Percentiles rank a stretch among this genome's conserved stretches.
These are phyloP conservation scores for Acronicta psi DNA, from an alignment of 2,888 invertebrate genomes.

Conservation along the genomic window DNA sequence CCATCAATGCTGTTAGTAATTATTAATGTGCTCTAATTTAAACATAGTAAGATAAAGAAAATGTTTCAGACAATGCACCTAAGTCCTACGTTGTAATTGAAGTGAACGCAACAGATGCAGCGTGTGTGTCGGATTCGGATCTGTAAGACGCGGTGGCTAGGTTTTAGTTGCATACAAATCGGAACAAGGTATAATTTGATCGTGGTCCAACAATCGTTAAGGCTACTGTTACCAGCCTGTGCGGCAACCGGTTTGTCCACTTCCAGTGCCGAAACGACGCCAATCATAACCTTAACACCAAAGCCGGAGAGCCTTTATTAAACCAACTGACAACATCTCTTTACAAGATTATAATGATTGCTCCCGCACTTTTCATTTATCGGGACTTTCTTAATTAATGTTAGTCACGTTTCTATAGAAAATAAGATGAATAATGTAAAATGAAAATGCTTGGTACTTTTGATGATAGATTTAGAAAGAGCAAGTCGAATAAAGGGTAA, in stretches of 20 bases:
- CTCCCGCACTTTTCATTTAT: conserved; percentile 36
- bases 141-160: conserved; percentile 33
- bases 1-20: conserved; percentile 3
- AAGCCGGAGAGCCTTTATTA: conserved; percentile 58
- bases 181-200: conserved; percentile 78
- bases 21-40: conserved; percentile 16
- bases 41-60: conserved; percentile 2
- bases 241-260: conserved; percentile 79
- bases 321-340: conserved; percentile 39
- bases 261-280: conserved; percentile 76
- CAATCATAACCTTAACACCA: conserved; percentile 75
- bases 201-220: conserved; percentile 80
- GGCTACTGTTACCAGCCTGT: conserved; percentile 81
- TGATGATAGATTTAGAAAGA: conserved; percentile 15
- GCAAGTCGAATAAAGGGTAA: conserved; percentile 21
- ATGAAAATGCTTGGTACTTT: not conserved
- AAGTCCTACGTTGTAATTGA: conserved; percentile 32
- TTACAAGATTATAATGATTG: conserved; percentile 25
- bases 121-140: conserved; percentile 22
- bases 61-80: conserved; percentile 10
- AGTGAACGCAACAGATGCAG: conserved; percentile 47
- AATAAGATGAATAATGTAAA: conserved; percentile 1
- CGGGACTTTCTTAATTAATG: conserved; percentile 3
- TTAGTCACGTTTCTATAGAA: conserved; percentile 4
- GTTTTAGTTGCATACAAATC: conserved; percentile 62